Base-by-base conservation (phyloP, 2,797 vertebrate genomes). In the Pitangus sulphuratus region DNA sequence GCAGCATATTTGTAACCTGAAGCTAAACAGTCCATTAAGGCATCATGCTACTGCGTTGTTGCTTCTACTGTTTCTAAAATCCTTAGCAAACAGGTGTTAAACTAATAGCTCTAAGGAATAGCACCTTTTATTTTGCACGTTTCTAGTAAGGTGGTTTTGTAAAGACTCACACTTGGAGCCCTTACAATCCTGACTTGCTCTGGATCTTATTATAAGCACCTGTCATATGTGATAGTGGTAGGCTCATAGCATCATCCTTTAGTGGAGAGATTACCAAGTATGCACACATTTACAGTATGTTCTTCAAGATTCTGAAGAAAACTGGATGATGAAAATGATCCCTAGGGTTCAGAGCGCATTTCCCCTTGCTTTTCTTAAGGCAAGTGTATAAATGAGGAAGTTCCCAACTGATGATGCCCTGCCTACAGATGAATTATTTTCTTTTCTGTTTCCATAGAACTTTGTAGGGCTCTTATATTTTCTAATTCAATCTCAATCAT, bases 101-200 rank as follows among this genome's bases (percentile, higher is more conserved):
- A 51, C 26, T 44, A 61, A 54, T 9, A 37, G 24, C 14, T 84
- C 57, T 70, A 40, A 58, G 60, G 25, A 83, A 48, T 21, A 58
- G 3, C 14, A 74, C 5, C 7, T 61, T 76, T 74, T 24, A 57
- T 72, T 85, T 87, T 25, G 8, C 2, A 1, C 37, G 4, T 68
- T 65, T 54, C 28, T 51, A 26, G 31, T 58, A n/a, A 48, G 33
- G 25, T 28, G 37, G 8, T 60, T 88, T 60, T 74, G 25, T 30
- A 40, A 76, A 62, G 56, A 15, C 35, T 70, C 1, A 1, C 0
- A 0, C 0, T 7, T 39, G 22, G 39, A 91, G 12, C 21, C 18
- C 53, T 21, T 33, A 20, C 31, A 61, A 30, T 47, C 48, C n/a
- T 54, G 47, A 30, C 19, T 72, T 47, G 3, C 17, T 84, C 58